Conservation (phyloP, 2,113 vertebrate genomes). For the Grus americana region DNA sequence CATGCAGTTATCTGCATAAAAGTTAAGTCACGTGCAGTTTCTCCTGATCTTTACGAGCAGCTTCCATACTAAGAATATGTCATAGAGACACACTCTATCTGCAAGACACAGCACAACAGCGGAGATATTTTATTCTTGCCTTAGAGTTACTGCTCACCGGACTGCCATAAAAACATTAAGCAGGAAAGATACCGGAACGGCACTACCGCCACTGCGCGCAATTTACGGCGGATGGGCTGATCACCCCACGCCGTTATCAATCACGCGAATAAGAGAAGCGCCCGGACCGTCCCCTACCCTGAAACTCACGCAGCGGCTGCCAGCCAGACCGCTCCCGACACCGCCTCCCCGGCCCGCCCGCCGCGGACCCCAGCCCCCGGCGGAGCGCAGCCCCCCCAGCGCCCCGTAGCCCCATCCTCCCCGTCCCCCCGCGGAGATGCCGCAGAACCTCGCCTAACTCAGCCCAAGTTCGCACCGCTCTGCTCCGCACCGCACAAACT, state of each 20-base stretch:
- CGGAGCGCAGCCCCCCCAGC: not conserved
- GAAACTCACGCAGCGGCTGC: too few species aligned
- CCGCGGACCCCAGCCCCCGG: not conserved
- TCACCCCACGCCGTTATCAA: accelerated
- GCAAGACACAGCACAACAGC: not conserved
- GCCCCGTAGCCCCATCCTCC: not conserved
- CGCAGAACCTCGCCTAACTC: not conserved
- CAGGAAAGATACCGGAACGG: accelerated
- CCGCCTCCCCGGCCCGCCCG: too few species aligned
- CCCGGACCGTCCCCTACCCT: accelerated
- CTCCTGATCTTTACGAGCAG: not conserved
- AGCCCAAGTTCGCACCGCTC: not conserved
- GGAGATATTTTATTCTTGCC: not conserved
- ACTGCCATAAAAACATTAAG: not conserved
- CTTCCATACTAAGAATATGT: not conserved
- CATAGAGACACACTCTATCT: not conserved
- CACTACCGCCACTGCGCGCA: not conserved
- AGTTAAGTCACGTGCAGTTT: not conserved
- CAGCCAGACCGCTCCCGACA: not conserved
- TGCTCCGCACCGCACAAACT: not conserved
- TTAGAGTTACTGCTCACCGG: not conserved
- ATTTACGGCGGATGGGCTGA: not conserved
- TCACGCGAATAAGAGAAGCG: too few species aligned
- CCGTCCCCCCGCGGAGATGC: not conserved
- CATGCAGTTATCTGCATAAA: not conserved